Conservation (phyloP, 2,113 vertebrate genomes). For the Buteo buteo region DNA sequence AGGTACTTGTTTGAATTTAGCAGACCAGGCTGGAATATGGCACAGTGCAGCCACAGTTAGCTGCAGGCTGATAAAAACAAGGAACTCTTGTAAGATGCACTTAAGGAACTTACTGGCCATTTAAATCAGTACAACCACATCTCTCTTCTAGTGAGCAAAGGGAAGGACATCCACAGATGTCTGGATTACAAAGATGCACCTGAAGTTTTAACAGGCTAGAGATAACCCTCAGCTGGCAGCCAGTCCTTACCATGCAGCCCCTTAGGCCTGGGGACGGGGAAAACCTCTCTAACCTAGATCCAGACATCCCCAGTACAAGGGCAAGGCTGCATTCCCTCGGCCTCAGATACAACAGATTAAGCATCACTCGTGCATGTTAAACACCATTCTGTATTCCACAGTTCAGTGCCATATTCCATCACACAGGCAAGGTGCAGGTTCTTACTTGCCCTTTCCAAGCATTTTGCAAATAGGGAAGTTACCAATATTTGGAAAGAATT, state of each 20-base stretch:
- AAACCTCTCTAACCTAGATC: not conserved
- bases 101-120: not conserved
- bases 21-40: not conserved
- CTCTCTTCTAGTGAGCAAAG: not conserved
- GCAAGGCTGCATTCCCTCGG: not conserved
- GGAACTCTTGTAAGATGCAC: not conserved
- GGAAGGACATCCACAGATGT: not conserved
- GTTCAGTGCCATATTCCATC: not conserved
- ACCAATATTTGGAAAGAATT: not conserved
- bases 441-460: not conserved
- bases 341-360: not conserved
- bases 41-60: not conserved
- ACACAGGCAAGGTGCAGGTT: fast-evolving
- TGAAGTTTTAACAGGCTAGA: not conserved
- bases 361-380: not conserved
- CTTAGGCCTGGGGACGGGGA: not conserved
- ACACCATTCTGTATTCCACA: not conserved
- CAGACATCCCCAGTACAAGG: too few relatives aligned
- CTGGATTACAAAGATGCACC: not conserved
- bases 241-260: not conserved
- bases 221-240: not conserved
- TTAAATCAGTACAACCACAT: not conserved
- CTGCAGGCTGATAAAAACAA: not conserved
- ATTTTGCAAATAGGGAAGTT: not conserved
- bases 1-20: not conserved